phyloP scores from a whole-genome alignment of 53 echinoderm and acorn worm genomes.

The Pentamera pediparva region DNA sequence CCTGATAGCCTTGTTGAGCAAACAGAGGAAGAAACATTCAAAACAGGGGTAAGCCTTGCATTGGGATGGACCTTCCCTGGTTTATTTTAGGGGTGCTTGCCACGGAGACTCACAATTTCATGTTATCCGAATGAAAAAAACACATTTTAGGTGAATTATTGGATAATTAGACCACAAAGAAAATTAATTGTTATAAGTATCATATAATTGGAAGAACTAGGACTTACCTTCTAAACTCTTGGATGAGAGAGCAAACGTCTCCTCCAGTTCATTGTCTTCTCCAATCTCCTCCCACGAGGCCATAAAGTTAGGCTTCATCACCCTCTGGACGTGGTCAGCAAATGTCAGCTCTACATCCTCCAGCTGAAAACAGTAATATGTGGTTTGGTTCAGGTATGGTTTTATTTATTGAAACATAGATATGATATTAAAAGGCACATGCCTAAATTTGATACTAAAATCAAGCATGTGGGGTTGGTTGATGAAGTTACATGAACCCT shows the following conservation, averaged over 20 bases:
- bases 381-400: too few species aligned
- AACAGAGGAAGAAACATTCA: too few species aligned
- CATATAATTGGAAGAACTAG: neutral
- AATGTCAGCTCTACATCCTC: conserved; percentile 82
- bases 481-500: too few species aligned
- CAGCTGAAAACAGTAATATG: conserved; percentile 42
- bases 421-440: neutral
- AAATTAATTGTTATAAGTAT: neutral
- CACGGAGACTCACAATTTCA: too few species aligned
- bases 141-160: neutral
- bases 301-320: conserved; percentile 95
- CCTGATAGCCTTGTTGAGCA: too few species aligned
- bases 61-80: neutral
- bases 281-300: conserved; percentile 98
- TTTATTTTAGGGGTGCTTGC: too few species aligned
- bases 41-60: too few species aligned
- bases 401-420: neutral
- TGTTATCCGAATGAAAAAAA: neutral
- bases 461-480: too few species aligned
- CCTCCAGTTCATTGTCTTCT: conserved; percentile 84
- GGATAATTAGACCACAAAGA: neutral
- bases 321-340: conserved; percentile 88
- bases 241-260: conserved; percentile 84
- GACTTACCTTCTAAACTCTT: conserved; percentile 83
- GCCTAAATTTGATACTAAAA: neutral